Conservation (phyloP, 2,797 vertebrate species). For the Acanthornis magna region DNA sequence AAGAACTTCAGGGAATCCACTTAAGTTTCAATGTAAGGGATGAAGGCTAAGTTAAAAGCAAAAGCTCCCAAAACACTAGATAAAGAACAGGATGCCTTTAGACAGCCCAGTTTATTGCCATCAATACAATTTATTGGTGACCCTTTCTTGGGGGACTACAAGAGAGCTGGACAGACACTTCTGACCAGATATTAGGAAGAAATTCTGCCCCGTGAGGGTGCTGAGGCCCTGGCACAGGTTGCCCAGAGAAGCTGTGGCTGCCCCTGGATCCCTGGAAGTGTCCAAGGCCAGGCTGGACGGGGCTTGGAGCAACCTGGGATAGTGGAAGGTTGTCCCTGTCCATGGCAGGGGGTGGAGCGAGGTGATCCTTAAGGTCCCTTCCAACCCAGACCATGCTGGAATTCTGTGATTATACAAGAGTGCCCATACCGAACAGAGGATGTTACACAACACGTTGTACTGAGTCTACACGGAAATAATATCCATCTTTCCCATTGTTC, state of each 20-base stretch:
- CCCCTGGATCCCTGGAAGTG: not conserved
- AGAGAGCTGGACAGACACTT: not conserved
- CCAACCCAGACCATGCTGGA: not conserved
- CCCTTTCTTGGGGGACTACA: not conserved
- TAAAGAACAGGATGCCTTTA: not conserved
- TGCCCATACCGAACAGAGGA: not conserved
- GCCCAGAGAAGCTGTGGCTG: not conserved
- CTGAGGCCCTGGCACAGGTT: not conserved
- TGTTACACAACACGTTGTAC: accelerated
- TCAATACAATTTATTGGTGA: not conserved
- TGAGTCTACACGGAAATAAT: not conserved
- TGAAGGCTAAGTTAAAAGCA: not conserved
- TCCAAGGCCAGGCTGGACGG: not conserved
- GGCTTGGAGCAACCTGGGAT: not conserved
- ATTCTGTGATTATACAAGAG: not conserved
- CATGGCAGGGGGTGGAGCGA: not conserved
- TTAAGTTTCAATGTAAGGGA: not conserved
- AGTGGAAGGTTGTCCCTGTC: not conserved
- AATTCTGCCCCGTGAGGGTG: not conserved
- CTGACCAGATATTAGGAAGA: not conserved
- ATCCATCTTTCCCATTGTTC: not conserved
- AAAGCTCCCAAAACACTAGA: not conserved
- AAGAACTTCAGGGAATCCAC: not conserved
- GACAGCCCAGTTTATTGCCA: not conserved
- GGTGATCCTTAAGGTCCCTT: not conserved